Evolutionary conservation across 2,888 invertebrate genomes (phyloP).

Genomic region (Rhaphigaster nebulosa): DNA sequence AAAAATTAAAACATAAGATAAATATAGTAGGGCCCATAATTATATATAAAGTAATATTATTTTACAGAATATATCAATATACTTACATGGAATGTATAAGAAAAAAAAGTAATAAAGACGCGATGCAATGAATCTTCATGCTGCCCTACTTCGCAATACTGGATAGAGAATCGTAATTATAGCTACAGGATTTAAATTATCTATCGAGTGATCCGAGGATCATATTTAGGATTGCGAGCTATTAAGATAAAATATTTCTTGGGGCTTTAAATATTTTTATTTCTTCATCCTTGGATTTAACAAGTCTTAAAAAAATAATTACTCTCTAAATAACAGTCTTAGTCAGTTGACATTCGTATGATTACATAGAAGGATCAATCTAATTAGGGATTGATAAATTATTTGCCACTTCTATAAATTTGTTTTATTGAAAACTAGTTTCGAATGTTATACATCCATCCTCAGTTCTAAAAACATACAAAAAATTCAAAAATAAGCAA

Average conservation of each 20-base stretch:
- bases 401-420: no score
- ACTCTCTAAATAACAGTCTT: background rate
- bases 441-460: no score
- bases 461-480: no score
- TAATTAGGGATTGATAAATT: no score
- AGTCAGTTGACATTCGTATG: no score
- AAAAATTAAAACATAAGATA: no score
- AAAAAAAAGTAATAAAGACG: background rate
- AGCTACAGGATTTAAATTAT: background rate
- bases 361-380: no score
- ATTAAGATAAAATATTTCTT: background rate
- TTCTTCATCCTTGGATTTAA: background rate
- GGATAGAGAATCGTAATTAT: background rate
- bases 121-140: slow-evolving; percentile 6
- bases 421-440: no score
- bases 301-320: background rate
- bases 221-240: background rate
- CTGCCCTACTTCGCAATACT: background rate
- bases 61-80: background rate
- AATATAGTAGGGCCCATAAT: no score
- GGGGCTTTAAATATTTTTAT: background rate
- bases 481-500: no score
- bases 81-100: background rate
- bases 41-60: no score
- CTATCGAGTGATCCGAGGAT: background rate